A percentile compares a stretch with the other conserved stretches of the same genome.
Conservation (phyloP, 2,113 vertebrate species). For the Chloebia gouldiae region DNA sequence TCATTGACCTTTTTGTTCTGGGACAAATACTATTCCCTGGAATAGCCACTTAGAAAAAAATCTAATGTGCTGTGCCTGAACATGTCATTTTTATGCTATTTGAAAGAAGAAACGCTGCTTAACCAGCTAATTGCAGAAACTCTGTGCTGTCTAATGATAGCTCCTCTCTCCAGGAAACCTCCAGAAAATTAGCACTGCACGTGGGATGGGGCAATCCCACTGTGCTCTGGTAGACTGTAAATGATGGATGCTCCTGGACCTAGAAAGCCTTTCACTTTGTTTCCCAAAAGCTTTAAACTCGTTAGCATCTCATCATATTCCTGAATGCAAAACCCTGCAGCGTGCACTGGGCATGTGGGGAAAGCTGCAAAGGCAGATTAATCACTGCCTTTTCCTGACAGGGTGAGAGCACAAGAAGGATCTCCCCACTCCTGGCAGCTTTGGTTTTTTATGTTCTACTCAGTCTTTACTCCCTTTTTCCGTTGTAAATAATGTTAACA, state of each 20-base stretch:
- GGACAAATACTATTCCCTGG: constrained; percentile 43
- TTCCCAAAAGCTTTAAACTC: constrained; percentile 33
- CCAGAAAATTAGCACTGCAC: constrained; percentile 7
- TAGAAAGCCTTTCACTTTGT: neutral
- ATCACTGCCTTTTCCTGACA: constrained; percentile 1
- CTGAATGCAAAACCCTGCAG: neutral
- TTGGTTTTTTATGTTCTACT: neutral
- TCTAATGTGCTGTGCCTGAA: constrained; percentile 23
- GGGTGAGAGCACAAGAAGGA: neutral
- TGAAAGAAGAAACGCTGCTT: constrained; percentile 37
- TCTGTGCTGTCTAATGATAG: neutral
- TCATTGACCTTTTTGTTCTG: constrained; percentile 44
- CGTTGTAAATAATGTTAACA: neutral
- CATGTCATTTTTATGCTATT: constrained; percentile 22
- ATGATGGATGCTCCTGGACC: constrained; percentile 1
- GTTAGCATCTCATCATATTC: neutral
- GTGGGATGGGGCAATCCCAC: neutral
- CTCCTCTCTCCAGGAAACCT: constrained; percentile 39
- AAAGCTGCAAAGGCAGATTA: neutral
- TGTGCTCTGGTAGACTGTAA: neutral
- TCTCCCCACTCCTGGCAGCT: neutral
- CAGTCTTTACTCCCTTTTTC: neutral
- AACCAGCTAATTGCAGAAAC: constrained; percentile 50
- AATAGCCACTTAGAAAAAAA: constrained; percentile 26
- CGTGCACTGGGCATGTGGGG: neutral